Percentiles rank a stretch among this genome's conserved stretches.
Conservation (phyloP, 2,113 vertebrate species). For the Crotalus helleri region DNA sequence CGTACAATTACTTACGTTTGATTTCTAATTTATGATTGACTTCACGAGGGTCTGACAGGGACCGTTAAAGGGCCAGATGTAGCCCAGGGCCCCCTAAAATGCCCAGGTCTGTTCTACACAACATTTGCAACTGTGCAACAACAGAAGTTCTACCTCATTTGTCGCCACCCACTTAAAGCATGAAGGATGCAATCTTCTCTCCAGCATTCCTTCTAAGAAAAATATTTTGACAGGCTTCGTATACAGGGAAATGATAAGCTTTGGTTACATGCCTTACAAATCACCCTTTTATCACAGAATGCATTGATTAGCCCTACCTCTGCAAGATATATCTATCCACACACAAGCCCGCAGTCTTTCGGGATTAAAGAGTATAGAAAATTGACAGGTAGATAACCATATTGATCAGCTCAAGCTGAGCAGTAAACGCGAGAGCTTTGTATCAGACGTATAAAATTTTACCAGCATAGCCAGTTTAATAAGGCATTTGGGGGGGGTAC, state of each 20-base stretch:
- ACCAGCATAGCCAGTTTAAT: slow-evolving; percentile 35
- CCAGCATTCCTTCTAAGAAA: slow-evolving; percentile 62
- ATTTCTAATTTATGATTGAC: neutral
- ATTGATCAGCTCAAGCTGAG: slow-evolving; percentile 69
- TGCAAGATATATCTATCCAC: slow-evolving; percentile 51
- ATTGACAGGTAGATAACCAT: slow-evolving; percentile 76
- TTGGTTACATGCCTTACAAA: slow-evolving; percentile 70
- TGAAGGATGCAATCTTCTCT: slow-evolving; percentile 63
- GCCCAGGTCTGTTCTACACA: neutral
- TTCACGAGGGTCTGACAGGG: neutral
- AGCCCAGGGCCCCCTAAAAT: neutral
- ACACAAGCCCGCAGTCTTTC: slow-evolving; percentile 48
- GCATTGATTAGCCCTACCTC: slow-evolving; percentile 73
- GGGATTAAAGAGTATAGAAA: slow-evolving; percentile 70
- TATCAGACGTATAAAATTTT: slow-evolving; percentile 55
- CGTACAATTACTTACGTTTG: neutral
- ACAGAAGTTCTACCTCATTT: slow-evolving; percentile 55
- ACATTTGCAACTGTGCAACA: slow-evolving; percentile 40
- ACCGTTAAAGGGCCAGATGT: neutral
- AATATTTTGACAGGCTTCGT: slow-evolving; percentile 75
- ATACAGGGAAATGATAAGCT: slow-evolving; percentile 65
- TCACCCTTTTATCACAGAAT: slow-evolving; percentile 69
- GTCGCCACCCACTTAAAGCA: slow-evolving; percentile 55
- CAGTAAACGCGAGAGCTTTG: slow-evolving; percentile 63
- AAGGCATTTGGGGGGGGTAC: neutral